Percentiles rank a stretch among this genome's conserved stretches.
These are phyloP conservation scores for Burhinus oedicnemus DNA, from an alignment of 2,113 vertebrate genomes.

Conservation along the genomic window DNA sequence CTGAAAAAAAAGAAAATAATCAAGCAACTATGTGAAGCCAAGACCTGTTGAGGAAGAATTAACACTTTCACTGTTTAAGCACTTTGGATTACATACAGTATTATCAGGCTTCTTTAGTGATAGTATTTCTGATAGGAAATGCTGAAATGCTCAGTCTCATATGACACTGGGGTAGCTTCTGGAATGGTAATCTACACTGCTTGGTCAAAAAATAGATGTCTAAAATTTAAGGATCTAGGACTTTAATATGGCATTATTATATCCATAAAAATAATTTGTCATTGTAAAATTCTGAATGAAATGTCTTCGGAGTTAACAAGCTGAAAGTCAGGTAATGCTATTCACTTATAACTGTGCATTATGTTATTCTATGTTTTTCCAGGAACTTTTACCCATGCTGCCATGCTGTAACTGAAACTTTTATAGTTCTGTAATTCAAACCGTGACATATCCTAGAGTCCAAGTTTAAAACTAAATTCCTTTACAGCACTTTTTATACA, in stretches of 20 bases:
- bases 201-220: not conserved
- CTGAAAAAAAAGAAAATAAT: not conserved
- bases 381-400: not conserved
- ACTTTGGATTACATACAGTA: not conserved
- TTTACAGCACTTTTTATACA: not conserved
- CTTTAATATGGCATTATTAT: not conserved
- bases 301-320: not conserved
- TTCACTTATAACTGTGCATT: not conserved
- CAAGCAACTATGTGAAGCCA: not conserved
- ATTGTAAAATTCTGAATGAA: not conserved
- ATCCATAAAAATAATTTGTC: not conserved
- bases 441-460: not conserved
- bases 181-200: not conserved
- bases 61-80: not conserved
- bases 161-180: not conserved
- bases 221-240: not conserved
- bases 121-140: not conserved
- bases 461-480: not conserved
- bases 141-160: not conserved
- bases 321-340: not conserved
- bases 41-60: not conserved
- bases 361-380: not conserved
- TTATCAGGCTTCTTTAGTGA: not conserved
- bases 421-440: not conserved
- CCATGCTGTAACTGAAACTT: not conserved